Evolutionary conservation across 2,113 vertebrate species (phyloP), one percentile per base, ranked within the genome.

Genomic region (Proteles cristata): DNA sequence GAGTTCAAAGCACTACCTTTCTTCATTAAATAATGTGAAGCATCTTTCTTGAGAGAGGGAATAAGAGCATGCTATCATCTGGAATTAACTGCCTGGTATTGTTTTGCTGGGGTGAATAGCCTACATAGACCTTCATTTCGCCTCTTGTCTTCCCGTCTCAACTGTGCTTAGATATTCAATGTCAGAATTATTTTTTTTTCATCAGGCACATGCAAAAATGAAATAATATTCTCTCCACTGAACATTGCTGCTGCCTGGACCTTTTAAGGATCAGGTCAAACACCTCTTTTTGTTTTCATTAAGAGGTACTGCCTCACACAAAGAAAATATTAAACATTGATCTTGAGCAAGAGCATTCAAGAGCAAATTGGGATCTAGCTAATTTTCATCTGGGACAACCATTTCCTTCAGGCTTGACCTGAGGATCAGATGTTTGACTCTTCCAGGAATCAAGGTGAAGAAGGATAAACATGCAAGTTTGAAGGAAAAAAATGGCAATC

Each of bases 361-460:
- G 97, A 90, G 95, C 90, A 93, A 98, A 98, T 96, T 79, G 98
- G 97, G 97, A 96, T 96, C 87, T 48, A 61, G 90, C 53, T 96
- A 69, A 3, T 97, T 98, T 98, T 99, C 99, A 99, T 98, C 98
- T 99, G 99, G 98, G 98, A 99, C 98, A 98, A 97, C 65, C 98
- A 99, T 99, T 99, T 99, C 99, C 99, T 99, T 97, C 97, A 96
- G 93, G 96, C 33, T 97, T 99, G 98, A 99, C 99, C 98, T 97
- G 94, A 94, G 85, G 97, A 94, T 98, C 96, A 98, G 98, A 98
- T 93, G 96, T 98, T 97, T 98, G 98, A 98, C 98, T 99, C 97
- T 98, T 98, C 94, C 97, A 98, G 99, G 98, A 99, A 98, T 99
- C 97, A 98, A 99, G 99, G 98, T 99, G 98, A 99, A 98, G 98